phyloP scores from a whole-genome alignment of 2,113 vertebrate species.

The Eonycteris spelaea region DNA sequence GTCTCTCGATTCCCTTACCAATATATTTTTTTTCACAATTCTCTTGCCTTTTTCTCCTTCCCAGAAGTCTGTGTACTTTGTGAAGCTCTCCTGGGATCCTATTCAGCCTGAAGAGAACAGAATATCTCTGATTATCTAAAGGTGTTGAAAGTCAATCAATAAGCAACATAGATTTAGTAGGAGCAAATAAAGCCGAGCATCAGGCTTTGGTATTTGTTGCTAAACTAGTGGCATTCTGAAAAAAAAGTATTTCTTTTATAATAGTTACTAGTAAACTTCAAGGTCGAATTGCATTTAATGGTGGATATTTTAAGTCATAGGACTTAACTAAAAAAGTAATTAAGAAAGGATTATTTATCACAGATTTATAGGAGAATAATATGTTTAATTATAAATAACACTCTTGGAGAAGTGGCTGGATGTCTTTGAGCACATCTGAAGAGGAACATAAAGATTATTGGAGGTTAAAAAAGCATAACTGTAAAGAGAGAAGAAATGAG shows the following conservation, averaged over 20 bases:
- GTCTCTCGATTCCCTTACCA: background rate
- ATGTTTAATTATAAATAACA: background rate
- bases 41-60: background rate
- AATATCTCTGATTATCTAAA: constrained; percentile 14
- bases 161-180: background rate
- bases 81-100: background rate
- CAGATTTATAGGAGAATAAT: background rate
- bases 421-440: constrained; percentile 1
- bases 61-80: background rate
- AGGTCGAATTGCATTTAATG: background rate
- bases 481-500: background rate
- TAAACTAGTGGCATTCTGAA: background rate
- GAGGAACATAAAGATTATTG: background rate
- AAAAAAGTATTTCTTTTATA: background rate
- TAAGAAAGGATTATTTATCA: background rate
- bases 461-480: background rate
- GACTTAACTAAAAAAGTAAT: background rate
- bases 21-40: background rate
- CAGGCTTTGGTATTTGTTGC: background rate
- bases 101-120: background rate
- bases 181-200: background rate
- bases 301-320: background rate
- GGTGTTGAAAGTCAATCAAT: background rate
- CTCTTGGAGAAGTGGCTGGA: background rate
- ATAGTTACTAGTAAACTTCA: background rate